Base-by-base conservation (phyloP, 2,888 invertebrate species). In the Aphidius colemani region DNA sequence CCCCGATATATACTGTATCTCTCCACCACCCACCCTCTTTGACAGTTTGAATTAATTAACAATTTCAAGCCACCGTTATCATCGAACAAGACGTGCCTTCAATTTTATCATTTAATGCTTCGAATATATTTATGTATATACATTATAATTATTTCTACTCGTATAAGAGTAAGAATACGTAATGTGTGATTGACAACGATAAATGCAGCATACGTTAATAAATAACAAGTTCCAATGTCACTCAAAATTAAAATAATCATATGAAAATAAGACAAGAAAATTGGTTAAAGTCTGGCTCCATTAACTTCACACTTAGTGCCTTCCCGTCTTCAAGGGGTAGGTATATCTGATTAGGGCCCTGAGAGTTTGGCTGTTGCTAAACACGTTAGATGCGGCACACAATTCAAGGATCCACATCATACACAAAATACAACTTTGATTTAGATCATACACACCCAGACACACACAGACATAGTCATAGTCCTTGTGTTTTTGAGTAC, bases 331-430 rank as follows among this genome's bases (percentile, higher is more conserved):
- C 69, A 70, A 69, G 65, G 66, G 74, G 74, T 74, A 81, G 80
- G n/a, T n/a, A n/a, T n/a, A 82, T 82, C 81, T 80, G 81, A 82
- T 82, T 82, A 82, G 78, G 78, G 78, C 75, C 77, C 80, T 78
- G 77, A 64, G 64, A 81, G 78, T 80, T n/a, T n/a, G n/a, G n/a
- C n/a, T 81, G 78, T 75, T 77, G 78, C 78, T 82, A 82, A 81
- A 81, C 76, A 79, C 78, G 80, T 82, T 82, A 82, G 80, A 77
- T 76, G 72, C 72, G 74, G 71, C 69, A 67, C 69, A 67, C 70
- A 66, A 65, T 60, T 64, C 30, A 45, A 62, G 51, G 56, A 63
- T 62, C 60, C 63, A 53, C 50, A 41, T 41, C 46, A 56, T 58
- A 43, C 10, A 49, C 60, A 59, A 57, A 58, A 55, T 51, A 58